Evolutionary conservation across 2,888 invertebrate species (phyloP), one percentile per base, ranked within the genome.

Genomic region (Hydroisotoma schaefferi): DNA sequence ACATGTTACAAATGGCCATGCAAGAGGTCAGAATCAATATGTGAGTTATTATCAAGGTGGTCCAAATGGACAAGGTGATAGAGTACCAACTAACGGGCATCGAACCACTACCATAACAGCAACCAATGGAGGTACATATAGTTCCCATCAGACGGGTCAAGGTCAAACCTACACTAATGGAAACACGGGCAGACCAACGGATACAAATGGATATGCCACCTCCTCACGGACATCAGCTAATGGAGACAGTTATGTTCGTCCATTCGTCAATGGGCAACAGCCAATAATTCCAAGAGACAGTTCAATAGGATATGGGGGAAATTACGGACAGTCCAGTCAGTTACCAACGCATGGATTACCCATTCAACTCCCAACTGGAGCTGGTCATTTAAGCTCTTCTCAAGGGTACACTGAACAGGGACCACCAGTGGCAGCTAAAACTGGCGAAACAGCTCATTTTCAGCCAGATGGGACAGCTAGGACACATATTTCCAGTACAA

Each of bases 1-100:
- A n/a, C 54, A 22, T 1, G 25, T 20, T n/a, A 5, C 47, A 22
- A 43, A 38, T 27, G 57, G 52, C n/a, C 43, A 15, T 29, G 38
- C 22, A 1, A 23, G 61, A 29, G 47, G 23, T 37, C 61, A 61
- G 26, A 49, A 52, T 23, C 61, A 61, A 26, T 38, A 57, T 6
- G 61, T 61, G 1, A 48, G 43, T 12, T 10, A 43, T 6, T 47
- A 44, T 2, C 25, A 12, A 29, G 47, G 49, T 15, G 53, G 52
- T 2, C 20, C 5, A 28, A 25, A 47, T 2, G 23, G 23, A 26
- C 38, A 28, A 44, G 6, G 8, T 28, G 23, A 25, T 8, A 22
- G 22, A 15, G 33, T 6, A 18, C 22, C 46, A 18, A 15, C 37
- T 27, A 58, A 33, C 12, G 46, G 46, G 10, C 28, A 51, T 15